Conservation (phyloP, 2,888 invertebrate genomes). For the Agriotes lineatus region DNA sequence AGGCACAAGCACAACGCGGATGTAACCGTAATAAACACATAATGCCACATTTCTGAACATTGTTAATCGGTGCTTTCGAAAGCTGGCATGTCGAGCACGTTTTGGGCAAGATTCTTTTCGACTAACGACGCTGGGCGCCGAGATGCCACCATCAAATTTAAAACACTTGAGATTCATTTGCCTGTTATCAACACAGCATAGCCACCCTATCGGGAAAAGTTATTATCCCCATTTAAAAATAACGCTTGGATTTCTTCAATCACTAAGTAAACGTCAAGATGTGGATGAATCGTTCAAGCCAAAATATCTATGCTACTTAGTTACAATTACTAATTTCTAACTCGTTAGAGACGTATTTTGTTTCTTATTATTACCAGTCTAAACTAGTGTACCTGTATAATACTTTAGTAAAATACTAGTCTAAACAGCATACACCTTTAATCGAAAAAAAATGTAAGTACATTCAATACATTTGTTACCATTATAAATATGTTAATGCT, state of each 20-base stretch:
- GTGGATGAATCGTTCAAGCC: too few species aligned
- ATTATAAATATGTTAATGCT: too few species aligned
- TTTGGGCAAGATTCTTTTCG: conserved; percentile 21
- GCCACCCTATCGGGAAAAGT: conserved; percentile 8
- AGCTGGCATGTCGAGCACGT: background rate
- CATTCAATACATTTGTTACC: too few species aligned
- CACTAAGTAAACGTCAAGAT: too few species aligned
- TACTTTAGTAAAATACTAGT: too few species aligned
- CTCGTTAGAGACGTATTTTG: too few species aligned
- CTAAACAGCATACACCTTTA: too few species aligned
- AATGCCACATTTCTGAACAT: conserved; percentile 40
- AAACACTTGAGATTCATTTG: conserved; percentile 62
- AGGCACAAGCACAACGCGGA: conserved; percentile 35
- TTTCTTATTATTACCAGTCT: too few species aligned
- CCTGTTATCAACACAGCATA: conserved; percentile 41
- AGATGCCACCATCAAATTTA: conserved; percentile 52
- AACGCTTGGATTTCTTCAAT: background rate
- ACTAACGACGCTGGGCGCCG: conserved; percentile 54
- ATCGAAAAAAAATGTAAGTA: too few species aligned
- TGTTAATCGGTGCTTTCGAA: background rate
- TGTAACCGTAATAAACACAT: conserved; percentile 21
- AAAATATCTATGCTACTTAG: too few species aligned
- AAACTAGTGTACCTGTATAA: too few species aligned
- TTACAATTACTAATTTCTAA: too few species aligned
- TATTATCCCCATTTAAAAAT: conserved; percentile 26